Evolutionary conservation across 1,140 invertebrate species (phyloP).

Genomic region (Caenorhabditis remanei): DNA sequence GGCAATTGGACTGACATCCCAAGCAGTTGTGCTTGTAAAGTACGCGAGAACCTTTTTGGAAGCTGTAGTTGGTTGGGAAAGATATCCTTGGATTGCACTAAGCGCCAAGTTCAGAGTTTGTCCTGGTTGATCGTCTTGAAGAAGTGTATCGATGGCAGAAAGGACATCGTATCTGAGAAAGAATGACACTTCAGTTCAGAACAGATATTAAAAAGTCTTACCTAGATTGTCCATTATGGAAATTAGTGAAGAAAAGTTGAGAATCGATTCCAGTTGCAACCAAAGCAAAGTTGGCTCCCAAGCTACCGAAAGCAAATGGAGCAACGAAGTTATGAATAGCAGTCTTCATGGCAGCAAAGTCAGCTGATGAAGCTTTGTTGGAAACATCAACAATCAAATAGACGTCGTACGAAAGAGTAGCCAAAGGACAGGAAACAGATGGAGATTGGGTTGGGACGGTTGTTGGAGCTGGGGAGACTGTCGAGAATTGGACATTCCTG

Average conservation of each 20-base stretch:
- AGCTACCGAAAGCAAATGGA: slow-evolving; percentile 8
- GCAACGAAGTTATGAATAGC: slow-evolving; percentile 41
- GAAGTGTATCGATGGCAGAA: slow-evolving; percentile 6
- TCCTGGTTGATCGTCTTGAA: slow-evolving; percentile 26
- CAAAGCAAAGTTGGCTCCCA: slow-evolving; percentile 1
- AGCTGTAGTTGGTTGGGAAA: not conserved
- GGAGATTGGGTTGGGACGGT: slow-evolving; percentile 35
- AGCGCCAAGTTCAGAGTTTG: slow-evolving; percentile 25
- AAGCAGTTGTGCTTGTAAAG: slow-evolving; percentile 35
- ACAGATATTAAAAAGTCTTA: not conserved
- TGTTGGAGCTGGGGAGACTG: not conserved
- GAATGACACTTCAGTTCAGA: not conserved
- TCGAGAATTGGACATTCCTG: slow-evolving; percentile 46
- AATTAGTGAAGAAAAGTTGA: slow-evolving; percentile 38
- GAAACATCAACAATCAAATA: slow-evolving; percentile 51
- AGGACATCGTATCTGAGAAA: slow-evolving; percentile 9
- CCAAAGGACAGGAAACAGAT: slow-evolving; percentile 39
- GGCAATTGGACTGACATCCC: slow-evolving; percentile 34
- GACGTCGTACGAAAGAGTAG: slow-evolving; percentile 17
- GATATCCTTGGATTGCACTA: slow-evolving; percentile 36
- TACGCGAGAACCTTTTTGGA: slow-evolving; percentile 26
- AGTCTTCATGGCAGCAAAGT: slow-evolving; percentile 38
- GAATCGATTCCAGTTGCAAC: slow-evolving; percentile 39
- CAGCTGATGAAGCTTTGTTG: slow-evolving; percentile 30
- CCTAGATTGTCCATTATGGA: slow-evolving; percentile 47